Base-by-base conservation (phyloP, 2,888 invertebrate species). In the Rapana venosa region DNA sequence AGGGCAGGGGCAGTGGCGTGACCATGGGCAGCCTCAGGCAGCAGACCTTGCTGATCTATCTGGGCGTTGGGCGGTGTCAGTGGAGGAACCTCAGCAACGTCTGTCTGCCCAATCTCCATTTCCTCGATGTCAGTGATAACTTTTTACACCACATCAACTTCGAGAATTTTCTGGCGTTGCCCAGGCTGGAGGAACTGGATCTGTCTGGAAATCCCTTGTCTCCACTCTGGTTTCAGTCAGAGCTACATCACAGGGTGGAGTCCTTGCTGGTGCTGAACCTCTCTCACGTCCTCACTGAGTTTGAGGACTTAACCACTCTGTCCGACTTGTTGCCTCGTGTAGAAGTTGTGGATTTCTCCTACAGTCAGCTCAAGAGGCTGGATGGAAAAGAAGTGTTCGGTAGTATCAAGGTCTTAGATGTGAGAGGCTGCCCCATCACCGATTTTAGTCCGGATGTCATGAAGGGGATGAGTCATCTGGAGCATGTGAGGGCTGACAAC, bases 111-210 rank as follows among this genome's bases (percentile, higher is more conserved):
- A 47, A 47, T 8, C 47, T 47, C 47, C 47, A 47, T 2, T 47
- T 47, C 47, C 47, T 47, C 4, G 47, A 47, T 47, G 47, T 47
- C 47, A 47, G 47, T 47, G 47, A 47, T 47, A 47, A 47, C 47
- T 47, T 47, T 47, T 8, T 47, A 47, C 47, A 47, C 47, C 47
- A 47, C 47, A 8, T 47, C 47, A 47, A 47, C 47, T 47, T 47
- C 47, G 4, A 47, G 47, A 47, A 8, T 8, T 47, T 47, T 47
- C 2, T 47, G 47, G 47, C 47, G 47, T 8, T 47, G 47, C 47
- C 47, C 47, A 47, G 35, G 17, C 85, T 85, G 20, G n/a, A n/a
- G n/a, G 85, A 85, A n/a, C 35, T 85, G 85, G 58, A 56, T 26
- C 58, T 85, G 30, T 56, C 85, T 1, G 85, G 56, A 8, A 85